Conservation (phyloP, 2,888 invertebrate species). For the Xestia ashworthii region DNA sequence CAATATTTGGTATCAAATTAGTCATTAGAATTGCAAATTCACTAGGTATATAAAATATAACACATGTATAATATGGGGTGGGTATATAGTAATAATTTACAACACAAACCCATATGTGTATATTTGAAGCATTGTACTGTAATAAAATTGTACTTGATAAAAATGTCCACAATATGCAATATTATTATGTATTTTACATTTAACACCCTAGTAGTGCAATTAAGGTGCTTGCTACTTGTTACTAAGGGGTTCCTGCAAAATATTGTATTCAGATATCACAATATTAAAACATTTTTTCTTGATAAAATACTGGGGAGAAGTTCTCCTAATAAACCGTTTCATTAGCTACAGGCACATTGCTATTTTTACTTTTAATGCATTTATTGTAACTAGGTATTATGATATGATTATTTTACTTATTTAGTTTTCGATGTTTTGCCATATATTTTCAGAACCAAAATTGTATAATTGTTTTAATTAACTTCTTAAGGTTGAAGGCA, state of each 20-base stretch:
- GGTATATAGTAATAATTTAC: conserved; percentile 56
- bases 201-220: background rate
- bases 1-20: conserved; percentile 55
- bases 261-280: conserved; percentile 11
- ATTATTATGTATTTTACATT: conserved; percentile 8
- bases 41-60: conserved; percentile 46
- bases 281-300: conserved; percentile 4
- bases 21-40: conserved; percentile 53
- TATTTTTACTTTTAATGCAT: conserved; percentile 51
- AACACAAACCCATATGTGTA: conserved; percentile 53
- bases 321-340: background rate
- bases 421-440: conserved; percentile 41
- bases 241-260: conserved; percentile 15
- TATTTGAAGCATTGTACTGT: conserved; percentile 24
- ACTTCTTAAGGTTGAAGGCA: conserved; percentile 15
- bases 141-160: conserved; percentile 24
- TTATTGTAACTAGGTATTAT: conserved; percentile 55
- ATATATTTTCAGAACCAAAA: conserved; percentile 39
- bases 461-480: conserved; percentile 23
- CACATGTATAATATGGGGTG: conserved; percentile 56
- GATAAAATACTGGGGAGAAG: conserved; percentile 3
- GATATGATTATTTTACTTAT: conserved; percentile 31
- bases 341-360: conserved; percentile 12
- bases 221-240: conserved; percentile 7
- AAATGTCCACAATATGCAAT: conserved; percentile 8